Base-by-base conservation (phyloP, 2,113 vertebrate genomes). In the Chaetodon auriga region DNA sequence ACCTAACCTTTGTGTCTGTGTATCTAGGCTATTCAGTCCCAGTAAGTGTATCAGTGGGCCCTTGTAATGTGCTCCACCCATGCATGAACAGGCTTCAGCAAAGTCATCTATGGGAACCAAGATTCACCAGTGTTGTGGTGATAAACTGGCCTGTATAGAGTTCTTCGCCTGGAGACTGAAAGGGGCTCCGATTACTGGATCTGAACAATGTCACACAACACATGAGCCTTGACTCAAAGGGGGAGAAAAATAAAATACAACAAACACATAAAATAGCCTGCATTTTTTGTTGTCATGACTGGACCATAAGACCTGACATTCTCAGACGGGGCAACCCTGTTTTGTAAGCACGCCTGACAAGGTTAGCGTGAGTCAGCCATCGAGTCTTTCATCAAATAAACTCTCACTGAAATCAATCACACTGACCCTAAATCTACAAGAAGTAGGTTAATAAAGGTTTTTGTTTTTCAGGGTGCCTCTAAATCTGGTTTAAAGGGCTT, bases 111-210 rank as follows among this genome's bases (percentile, higher is more conserved):
- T 86, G 63, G 75, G 79, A 90, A 78, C 74, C 21, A 36, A 82
- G 48, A 86, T 75, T 75, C 62, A 68, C 46, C 78, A 71, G 77
- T 58, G 68, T 78, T 81, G 64, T 87, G 38, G 8, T 62, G 63
- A 74, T 54, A 89, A 76, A 83, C 82, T 64, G 71, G 66, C 70
- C 75, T 60, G 80, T 86, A 69, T 87, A 19, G 53, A 81, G 74
- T 88, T 90, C 53, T 55, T 68, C 0, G 62, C 90, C 89, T 89
- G 80, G 88, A 89, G 91, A 92, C 83, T 61, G 68, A 75, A 35
- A 62, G 69, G 7, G 75, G 48, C 64, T 93, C 85, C 76, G 75
- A 82, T 93, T 93, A 90, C 90, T 76, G 46, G 10, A 18, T 55
- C 75, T 48, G 19, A 86, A 90, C 85, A 89, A 86, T 73, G 81